Evolutionary conservation across 2,888 invertebrate genomes (phyloP).

Genomic region (Linnaemya tessellans): DNA sequence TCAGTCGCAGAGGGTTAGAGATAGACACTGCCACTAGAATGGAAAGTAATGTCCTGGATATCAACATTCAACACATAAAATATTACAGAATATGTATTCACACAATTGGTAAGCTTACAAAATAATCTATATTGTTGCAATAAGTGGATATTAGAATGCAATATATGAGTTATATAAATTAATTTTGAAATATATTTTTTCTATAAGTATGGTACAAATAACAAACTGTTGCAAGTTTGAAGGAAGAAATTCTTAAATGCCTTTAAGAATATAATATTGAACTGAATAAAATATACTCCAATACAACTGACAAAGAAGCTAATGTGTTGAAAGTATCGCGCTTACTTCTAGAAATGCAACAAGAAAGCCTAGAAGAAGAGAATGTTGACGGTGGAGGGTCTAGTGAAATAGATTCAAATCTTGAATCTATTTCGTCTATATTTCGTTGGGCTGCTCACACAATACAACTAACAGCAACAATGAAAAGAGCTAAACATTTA

Average conservation of each 20-base stretch:
- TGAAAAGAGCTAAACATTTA: too few species aligned
- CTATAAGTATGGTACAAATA: constrained; percentile 49
- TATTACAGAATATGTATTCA: neutral
- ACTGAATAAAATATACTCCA: constrained; percentile 62
- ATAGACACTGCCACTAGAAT: too few species aligned
- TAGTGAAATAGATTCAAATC: neutral
- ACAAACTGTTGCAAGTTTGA: constrained; percentile 54
- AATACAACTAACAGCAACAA: too few species aligned
- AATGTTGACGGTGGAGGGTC: neutral
- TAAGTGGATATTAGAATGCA: too few species aligned
- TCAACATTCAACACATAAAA: neutral
- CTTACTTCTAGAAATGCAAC: constrained; percentile 53
- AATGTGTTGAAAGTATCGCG: constrained; percentile 62
- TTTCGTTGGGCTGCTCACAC: constrained; percentile 8
- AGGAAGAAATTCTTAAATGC: constrained; percentile 63
- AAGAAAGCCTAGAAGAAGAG: neutral
- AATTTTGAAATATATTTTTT: too few species aligned
- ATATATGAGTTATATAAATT: too few species aligned
- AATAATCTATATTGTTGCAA: too few species aligned
- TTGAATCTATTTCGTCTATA: neutral
- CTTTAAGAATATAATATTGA: constrained; percentile 64
- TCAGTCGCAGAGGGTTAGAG: too few species aligned
- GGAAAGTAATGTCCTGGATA: neutral
- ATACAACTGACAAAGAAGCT: constrained; percentile 66
- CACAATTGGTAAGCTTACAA: neutral